These are phyloP conservation scores for Hassar affinis DNA, from an alignment of 2,113 vertebrate genomes.

Conservation along the genomic window DNA sequence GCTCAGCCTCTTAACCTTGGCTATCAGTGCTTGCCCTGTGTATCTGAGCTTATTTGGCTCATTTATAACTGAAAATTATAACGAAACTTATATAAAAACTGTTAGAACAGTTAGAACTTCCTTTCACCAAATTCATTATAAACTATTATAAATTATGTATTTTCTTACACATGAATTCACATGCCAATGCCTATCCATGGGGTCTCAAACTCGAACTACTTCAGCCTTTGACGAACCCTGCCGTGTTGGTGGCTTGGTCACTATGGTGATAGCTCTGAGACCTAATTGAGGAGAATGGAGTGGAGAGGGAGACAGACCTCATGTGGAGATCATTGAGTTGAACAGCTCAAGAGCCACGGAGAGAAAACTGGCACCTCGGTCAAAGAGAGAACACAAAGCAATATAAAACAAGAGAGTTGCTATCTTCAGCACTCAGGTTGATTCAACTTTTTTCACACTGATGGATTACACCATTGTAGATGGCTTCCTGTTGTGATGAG, in stretches of 20 bases:
- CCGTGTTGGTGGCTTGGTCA: conserved; percentile 30
- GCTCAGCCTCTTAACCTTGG: not conserved
- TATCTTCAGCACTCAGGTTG: conserved; percentile 15
- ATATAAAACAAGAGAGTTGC: not conserved
- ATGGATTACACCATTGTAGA: conserved; percentile 6
- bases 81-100: no score
- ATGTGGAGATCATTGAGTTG: conserved; percentile 34
- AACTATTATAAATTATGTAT: not conserved
- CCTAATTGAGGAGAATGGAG: conserved; percentile 7
- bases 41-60: not conserved
- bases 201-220: conserved; percentile 8
- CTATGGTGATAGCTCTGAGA: conserved; percentile 28
- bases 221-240: conserved; percentile 18
- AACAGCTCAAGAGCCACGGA: conserved; percentile 24
- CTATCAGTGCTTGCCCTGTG: not conserved
- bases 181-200: not conserved
- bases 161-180: conserved; percentile 11
- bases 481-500: not conserved
- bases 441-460: not conserved
- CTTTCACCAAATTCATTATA: not conserved
- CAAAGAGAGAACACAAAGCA: conserved; percentile 16
- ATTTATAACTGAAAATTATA: not conserved
- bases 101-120: not conserved
- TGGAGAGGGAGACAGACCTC: conserved; percentile 20
- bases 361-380: conserved; percentile 8